These are phyloP conservation scores for Aporophyla nigra DNA, from an alignment of 2,888 invertebrate genomes.

Conservation along the genomic window DNA sequence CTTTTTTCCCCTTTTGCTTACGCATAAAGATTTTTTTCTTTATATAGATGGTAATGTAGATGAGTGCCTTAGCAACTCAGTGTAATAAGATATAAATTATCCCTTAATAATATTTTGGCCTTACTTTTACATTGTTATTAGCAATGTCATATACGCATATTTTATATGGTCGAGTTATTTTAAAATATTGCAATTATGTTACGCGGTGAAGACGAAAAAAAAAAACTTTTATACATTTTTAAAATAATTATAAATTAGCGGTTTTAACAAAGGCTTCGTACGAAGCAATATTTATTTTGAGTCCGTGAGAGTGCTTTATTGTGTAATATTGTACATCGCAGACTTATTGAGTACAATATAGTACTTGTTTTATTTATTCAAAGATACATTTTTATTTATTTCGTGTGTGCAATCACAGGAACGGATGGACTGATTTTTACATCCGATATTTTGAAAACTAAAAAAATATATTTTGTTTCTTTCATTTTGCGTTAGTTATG, in stretches of 20 bases:
- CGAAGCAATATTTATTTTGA: constrained; percentile 72
- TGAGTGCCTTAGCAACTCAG: constrained; percentile 91
- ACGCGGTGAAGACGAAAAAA: constrained; percentile 67
- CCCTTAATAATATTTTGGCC: constrained; percentile 72
- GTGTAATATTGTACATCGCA: constrained; percentile 68
- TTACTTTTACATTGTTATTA: constrained; percentile 72
- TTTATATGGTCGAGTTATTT: constrained; percentile 72
- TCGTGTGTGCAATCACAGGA: constrained; percentile 84
- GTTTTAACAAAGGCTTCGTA: constrained; percentile 69
- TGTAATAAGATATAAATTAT: constrained; percentile 83
- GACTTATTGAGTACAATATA: constrained; percentile 73
- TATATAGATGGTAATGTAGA: constrained; percentile 85
- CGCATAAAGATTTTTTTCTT: constrained; percentile 81
- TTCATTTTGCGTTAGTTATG: constrained; percentile 72
- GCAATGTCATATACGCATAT: constrained; percentile 73
- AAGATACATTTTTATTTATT: constrained; percentile 71
- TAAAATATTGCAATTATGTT: constrained; percentile 75
- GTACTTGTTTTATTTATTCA: constrained; percentile 82
- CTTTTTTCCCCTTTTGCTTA: constrained; percentile 78
- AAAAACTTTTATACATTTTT: constrained; percentile 69
- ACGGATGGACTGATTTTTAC: constrained; percentile 88
- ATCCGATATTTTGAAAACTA: constrained; percentile 78
- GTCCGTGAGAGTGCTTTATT: constrained; percentile 68
- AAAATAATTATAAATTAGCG: constrained; percentile 64
- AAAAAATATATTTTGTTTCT: constrained; percentile 73